These are phyloP conservation scores for Amiota mariae DNA, from an alignment of 2,888 invertebrate genomes.

Conservation along the genomic window DNA sequence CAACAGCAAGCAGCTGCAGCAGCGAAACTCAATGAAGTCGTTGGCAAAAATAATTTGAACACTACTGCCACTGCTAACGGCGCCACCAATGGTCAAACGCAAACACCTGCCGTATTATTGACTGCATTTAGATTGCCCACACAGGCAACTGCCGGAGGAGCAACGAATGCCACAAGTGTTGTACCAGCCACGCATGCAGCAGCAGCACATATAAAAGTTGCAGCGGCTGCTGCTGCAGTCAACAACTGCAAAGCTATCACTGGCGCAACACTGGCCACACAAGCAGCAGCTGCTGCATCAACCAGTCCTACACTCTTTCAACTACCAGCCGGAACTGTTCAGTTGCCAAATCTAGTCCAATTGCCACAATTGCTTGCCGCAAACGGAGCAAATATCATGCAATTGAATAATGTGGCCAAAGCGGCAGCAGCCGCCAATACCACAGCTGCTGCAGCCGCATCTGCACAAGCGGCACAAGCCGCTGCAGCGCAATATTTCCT, in stretches of 20 bases:
- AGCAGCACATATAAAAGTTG: constrained; percentile 34
- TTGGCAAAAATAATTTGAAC: constrained; percentile 25
- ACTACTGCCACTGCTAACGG: constrained; percentile 38
- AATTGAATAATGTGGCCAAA: constrained; percentile 65
- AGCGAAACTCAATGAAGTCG: constrained; percentile 22
- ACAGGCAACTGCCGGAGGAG: constrained; percentile 4
- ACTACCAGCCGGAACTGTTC: constrained; percentile 74
- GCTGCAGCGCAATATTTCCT: constrained; percentile 72
- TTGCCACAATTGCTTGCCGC: constrained; percentile 77
- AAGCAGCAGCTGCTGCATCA: constrained; percentile 37
- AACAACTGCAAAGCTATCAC: constrained; percentile 49
- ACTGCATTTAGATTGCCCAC: constrained; percentile 77
- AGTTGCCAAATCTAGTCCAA: constrained; percentile 79
- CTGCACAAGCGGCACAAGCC: constrained; percentile 66
- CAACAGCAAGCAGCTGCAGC: constrained; percentile 49
- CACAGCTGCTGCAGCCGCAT: constrained; percentile 56
- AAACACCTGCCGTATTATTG: constrained; percentile 75
- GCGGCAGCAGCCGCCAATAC: constrained; percentile 66
- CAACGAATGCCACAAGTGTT: not conserved
- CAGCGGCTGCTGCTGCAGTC: constrained; percentile 45
- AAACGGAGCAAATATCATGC: constrained; percentile 75
- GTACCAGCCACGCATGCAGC: constrained; percentile 45
- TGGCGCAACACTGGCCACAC: constrained; percentile 37
- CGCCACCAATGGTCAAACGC: constrained; percentile 57
- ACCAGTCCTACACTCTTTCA: constrained; percentile 74